A percentile compares a stretch with the other conserved stretches of the same genome.
phyloP scores from a whole-genome alignment of 1,140 invertebrate genomes.

The Drosophila suzukii region DNA sequence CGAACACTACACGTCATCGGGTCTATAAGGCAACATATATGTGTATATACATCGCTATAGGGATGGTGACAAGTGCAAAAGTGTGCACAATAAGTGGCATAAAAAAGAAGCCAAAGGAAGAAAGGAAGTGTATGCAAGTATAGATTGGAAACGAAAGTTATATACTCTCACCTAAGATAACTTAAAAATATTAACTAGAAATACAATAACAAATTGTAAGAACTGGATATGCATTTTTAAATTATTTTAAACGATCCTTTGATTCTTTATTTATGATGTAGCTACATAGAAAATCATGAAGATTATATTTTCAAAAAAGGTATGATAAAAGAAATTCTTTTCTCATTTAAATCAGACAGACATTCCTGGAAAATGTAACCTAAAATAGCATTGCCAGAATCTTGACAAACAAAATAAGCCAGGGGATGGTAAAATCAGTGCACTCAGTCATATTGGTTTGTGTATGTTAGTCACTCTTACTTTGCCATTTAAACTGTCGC shows the following conservation, averaged over 20 bases:
- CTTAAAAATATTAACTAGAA: not conserved
- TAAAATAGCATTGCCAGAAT: conserved; percentile 9
- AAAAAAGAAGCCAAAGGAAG: conserved; percentile 59
- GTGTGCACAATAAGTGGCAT: conserved; percentile 70
- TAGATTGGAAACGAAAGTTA: not conserved
- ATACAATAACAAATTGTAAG: not conserved
- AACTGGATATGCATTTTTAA: not conserved
- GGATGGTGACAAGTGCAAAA: conserved; percentile 68
- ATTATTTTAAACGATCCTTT: no score
- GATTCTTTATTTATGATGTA: no score
- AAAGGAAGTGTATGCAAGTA: not conserved
- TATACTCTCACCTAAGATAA: conserved; percentile 10
- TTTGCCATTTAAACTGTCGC: conserved; percentile 57
- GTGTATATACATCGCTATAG: conserved; percentile 27
- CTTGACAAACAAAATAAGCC: conserved; percentile 13
- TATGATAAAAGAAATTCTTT: not conserved
- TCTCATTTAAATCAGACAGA: conserved; percentile 8
- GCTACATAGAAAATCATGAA: no score
- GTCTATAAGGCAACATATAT: conserved; percentile 37
- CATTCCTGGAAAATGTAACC: conserved; percentile 17
- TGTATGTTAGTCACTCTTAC: conserved; percentile 31
- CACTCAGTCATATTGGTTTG: conserved; percentile 18
- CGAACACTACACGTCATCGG: conserved; percentile 50
- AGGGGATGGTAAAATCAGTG: conserved; percentile 41
- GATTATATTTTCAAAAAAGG: no score